Evolutionary conservation across 2,797 vertebrate genomes (phyloP), one percentile per base, ranked within the genome.

Genomic region (Hydrolagus colliei): DNA sequence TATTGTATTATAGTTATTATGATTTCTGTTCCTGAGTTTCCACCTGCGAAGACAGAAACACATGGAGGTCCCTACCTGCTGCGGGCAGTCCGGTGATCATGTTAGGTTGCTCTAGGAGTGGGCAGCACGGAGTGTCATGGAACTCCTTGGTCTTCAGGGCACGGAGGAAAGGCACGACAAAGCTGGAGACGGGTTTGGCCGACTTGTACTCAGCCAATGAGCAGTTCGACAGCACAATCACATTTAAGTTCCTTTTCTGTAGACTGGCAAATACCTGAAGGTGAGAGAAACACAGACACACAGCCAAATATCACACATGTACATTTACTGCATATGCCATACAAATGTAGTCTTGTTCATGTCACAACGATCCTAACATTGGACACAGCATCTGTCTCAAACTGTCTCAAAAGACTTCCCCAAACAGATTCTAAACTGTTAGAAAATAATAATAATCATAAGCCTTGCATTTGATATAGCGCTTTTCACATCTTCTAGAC

Each of bases 61-160:
- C 16, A 27, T 27, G 0, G 12, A 9, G 13, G n/a, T 35, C 22
- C 62, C 32, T 92, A 99, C 98, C 97, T 93, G 97, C 96, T 62
- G 97, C 97, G 68, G 96, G 93, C 32, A 98, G 95, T 62, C 95
- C 97, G 16, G 94, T 94, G 4, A 95, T 88, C 0, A 99, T 96
- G 88, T 99, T 99, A 1, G 98, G 98, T 9, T 96, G 97, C 86
- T 98, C 97, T 86, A 99, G 93, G n/a, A 95, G 89, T 0, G 91
- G 90, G 87, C 96, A 97, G 86, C 89, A 92, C 0, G 90, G 72
- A 8, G 72, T 86, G 7, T 92, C 93, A 22, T 88, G 89, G 90
- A 93, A 95, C 9, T 88, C 87, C 65, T 88, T 89, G 27, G 95
- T 97, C 89, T 95, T 96, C 35, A 99, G 91, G 13, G 94, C 96